phyloP scores from a whole-genome alignment of 2,113 vertebrate species.

The Stigmatopora nigra region DNA sequence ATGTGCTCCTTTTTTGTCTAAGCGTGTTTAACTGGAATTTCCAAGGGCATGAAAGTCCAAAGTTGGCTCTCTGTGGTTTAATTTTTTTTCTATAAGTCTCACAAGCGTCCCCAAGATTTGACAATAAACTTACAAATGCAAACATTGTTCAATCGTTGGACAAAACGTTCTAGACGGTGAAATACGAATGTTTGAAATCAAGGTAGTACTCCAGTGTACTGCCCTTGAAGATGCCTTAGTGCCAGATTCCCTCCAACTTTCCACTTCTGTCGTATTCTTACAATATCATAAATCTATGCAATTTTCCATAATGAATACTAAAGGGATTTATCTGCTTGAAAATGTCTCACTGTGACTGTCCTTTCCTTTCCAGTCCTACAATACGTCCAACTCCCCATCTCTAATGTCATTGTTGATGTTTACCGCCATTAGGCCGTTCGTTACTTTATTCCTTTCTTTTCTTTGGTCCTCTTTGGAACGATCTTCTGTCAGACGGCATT shows the following conservation, averaged over 20 bases:
- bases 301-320: not conserved
- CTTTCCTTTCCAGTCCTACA: not conserved
- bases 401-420: not conserved
- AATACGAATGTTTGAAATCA: too few relatives aligned
- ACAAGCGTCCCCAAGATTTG: too few relatives aligned
- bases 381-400: not conserved
- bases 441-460: not conserved
- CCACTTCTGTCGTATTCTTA: constrained; percentile 5
- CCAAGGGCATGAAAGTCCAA: too few relatives aligned
- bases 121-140: too few relatives aligned
- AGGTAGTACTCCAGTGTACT: too few relatives aligned
- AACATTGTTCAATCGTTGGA: too few relatives aligned
- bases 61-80: too few relatives aligned
- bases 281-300: constrained; percentile 57
- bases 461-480: not conserved
- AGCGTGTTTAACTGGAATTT: not conserved
- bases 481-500: not conserved
- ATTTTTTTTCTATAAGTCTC: too few relatives aligned
- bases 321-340: not conserved
- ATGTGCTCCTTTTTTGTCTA: not conserved
- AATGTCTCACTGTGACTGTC: not conserved
- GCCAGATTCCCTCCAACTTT: not conserved
- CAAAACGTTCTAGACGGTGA: too few relatives aligned
- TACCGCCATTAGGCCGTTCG: not conserved
- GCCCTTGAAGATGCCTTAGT: too few relatives aligned